Percentiles rank a stretch among this genome's conserved stretches.
Conservation (phyloP, 2,797 vertebrate genomes). For the Momotus momota region DNA sequence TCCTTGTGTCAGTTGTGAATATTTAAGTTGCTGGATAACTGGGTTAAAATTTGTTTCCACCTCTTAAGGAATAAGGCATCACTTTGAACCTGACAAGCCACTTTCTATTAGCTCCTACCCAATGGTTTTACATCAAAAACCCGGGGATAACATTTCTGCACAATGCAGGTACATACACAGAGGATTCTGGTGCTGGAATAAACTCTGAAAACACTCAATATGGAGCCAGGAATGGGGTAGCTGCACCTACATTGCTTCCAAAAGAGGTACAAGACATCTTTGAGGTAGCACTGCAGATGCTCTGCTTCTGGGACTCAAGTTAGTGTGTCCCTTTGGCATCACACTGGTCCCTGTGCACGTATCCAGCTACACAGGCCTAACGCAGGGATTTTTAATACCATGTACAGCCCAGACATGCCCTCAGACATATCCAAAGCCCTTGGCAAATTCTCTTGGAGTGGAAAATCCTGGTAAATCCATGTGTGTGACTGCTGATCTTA, state of each 20-base stretch:
- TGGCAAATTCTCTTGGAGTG: neutral
- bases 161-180: fast-evolving
- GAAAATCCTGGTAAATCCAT: neutral
- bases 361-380: neutral
- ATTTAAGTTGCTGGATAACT: neutral
- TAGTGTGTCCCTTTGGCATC: neutral
- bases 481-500: neutral
- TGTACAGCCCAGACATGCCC: neutral
- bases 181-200: neutral
- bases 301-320: neutral
- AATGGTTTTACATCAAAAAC: neutral
- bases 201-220: neutral
- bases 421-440: neutral
- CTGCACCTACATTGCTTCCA: neutral
- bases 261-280: neutral
- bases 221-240: neutral
- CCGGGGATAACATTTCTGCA: neutral
- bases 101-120: neutral
- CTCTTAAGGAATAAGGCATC: neutral
- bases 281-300: neutral
- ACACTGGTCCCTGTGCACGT: neutral
- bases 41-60: neutral
- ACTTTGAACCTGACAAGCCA: neutral
- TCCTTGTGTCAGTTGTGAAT: neutral
- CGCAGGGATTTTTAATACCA: neutral